Evolutionary conservation across 2,797 vertebrate genomes (phyloP), one percentile per base, ranked within the genome.

Genomic region (Sebastes diploproa): DNA sequence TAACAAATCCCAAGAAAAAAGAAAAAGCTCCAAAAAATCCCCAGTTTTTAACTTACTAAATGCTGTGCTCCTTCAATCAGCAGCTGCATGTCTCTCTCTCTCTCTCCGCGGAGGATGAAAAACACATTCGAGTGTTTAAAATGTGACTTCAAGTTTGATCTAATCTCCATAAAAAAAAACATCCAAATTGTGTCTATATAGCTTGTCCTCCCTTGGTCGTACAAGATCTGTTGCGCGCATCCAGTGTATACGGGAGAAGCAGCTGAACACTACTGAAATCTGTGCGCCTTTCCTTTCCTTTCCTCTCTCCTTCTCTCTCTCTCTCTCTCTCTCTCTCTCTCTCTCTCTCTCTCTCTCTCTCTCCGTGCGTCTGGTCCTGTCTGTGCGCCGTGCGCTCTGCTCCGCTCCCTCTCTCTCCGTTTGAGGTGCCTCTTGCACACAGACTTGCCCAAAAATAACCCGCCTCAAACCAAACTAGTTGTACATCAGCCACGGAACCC

Each of bases 401-500:
- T 61, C 50, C 77, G 69, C 86, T 90, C 78, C 68, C 90, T 87
- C 92, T 88, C 91, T 90, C 91, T 90, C 81, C 81, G 88, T 95
- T 82, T 93, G 92, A 89, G 92, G 81, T 42, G 82, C 91, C 88
- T 93, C 65, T 84, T 83, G 94, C 95, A 88, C 94, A 93, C 94
- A 94, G 74, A 91, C 86, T 94, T 73, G 75, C 91, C 94, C 93
- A 84, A 77, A 94, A 94, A 94, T 89, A 90, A 94, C 95, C 88
- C 95, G 86, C 96, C 95, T 95, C 93, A 82, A 93, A 90, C 94
- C 94, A 82, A 91, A 91, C 82, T 89, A 79, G 84, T 85, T 73
- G 77, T 86, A 81, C 84, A 91, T 83, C 62, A 92, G 92, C 94
- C 50, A 84, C 94, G 94, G 94, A 95, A 95, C 87, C 95, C 85